A percentile compares a stretch with the other conserved stretches of the same genome.
Conservation (phyloP, 1,140 invertebrate genomes). For the Gryon sp. region DNA sequence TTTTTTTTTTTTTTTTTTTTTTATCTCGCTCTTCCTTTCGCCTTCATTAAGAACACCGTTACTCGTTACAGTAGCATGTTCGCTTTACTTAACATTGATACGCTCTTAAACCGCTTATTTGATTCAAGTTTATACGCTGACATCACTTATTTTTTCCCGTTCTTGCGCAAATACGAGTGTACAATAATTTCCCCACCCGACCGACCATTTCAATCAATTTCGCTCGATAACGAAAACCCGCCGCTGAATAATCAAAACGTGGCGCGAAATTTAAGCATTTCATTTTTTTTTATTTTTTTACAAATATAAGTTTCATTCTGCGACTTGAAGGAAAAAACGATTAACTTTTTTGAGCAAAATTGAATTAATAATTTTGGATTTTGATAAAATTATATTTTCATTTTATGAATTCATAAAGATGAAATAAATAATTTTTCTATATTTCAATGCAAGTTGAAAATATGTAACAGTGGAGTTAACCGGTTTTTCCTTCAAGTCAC, state of each 20-base stretch:
- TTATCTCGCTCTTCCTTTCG: too few species aligned
- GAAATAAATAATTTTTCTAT: too few species aligned
- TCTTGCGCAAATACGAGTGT: constrained; percentile 31
- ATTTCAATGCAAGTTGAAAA: too few species aligned
- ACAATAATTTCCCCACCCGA: constrained; percentile 4
- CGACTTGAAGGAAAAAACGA: not conserved
- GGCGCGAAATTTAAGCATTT: constrained; percentile 16
- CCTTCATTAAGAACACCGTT: constrained; percentile 37
- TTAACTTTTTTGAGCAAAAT: not conserved
- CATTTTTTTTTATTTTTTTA: not conserved
- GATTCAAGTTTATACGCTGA: too few species aligned
- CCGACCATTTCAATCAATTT: constrained; percentile 35
- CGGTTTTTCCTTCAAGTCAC: too few species aligned
- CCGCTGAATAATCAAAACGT: not conserved
- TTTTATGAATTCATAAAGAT: too few species aligned
- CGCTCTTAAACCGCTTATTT: constrained; percentile 1
- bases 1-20: too few species aligned
- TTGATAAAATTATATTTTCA: too few species aligned
- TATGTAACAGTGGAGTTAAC: too few species aligned
- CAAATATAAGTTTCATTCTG: not conserved
- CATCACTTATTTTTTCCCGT: not conserved
- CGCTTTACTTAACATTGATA: not conserved
- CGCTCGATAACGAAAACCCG: constrained; percentile 35
- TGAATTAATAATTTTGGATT: too few species aligned
- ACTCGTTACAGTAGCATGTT: constrained; percentile 19